Evolutionary conservation across 2,113 vertebrate species (phyloP).

Genomic region (Aleadryas rufinucha): DNA sequence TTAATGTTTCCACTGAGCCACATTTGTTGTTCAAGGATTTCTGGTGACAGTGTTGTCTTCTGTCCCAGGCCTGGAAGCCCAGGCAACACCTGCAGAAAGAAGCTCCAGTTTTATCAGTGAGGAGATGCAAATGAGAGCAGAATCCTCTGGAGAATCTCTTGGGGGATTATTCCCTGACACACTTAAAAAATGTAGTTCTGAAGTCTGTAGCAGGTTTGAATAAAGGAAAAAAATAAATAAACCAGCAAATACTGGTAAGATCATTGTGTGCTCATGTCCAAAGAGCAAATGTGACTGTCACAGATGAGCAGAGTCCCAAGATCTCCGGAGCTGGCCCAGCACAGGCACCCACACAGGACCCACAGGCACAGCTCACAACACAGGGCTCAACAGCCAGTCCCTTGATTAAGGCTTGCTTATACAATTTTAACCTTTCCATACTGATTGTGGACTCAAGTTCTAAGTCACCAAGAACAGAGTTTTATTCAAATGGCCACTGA

Average conservation of each 20-base stretch:
- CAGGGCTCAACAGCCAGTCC: background rate
- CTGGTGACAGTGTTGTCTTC: background rate
- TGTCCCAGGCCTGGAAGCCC: background rate
- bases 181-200: background rate
- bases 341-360: background rate
- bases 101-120: background rate
- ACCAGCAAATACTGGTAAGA: background rate
- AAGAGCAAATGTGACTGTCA: background rate
- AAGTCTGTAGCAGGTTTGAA: background rate
- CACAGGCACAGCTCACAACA: background rate
- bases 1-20: background rate
- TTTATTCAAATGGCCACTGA: background rate
- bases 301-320: background rate
- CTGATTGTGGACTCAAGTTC: background rate
- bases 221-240: background rate
- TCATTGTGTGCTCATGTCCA: background rate
- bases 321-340: background rate
- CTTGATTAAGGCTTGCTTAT: background rate
- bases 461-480: background rate
- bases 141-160: background rate
- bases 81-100: background rate
- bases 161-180: background rate
- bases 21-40: background rate
- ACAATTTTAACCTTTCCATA: fast-evolving
- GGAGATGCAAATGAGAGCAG: background rate